Percentiles rank a stretch among this genome's conserved stretches.
Conservation (phyloP, 2,113 vertebrate species). For the Chaetodon auriga region DNA sequence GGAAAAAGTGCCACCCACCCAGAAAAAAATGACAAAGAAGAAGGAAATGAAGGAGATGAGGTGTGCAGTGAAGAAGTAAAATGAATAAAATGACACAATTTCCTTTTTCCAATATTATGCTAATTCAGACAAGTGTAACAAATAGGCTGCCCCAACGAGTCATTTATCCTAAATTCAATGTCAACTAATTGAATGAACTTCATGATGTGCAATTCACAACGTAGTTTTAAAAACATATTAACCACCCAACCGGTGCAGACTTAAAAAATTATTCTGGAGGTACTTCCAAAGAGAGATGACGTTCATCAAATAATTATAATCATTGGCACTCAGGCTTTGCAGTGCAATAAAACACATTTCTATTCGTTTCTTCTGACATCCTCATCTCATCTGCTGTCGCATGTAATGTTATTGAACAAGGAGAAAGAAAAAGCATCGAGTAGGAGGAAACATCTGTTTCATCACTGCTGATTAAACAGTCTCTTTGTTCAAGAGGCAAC, state of each 20-base stretch:
- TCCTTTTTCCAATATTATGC: constrained; percentile 47
- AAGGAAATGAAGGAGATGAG: constrained; percentile 19
- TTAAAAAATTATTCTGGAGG: constrained; percentile 68
- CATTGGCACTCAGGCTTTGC: constrained; percentile 70
- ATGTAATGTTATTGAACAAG: constrained; percentile 74
- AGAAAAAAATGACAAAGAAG: constrained; percentile 37
- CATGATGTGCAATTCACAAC: constrained; percentile 64
- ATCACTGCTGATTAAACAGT: constrained; percentile 75
- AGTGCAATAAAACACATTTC: constrained; percentile 83
- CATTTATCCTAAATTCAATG: constrained; percentile 65
- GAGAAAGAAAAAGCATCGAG: constrained; percentile 52
- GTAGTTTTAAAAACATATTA: constrained; percentile 69
- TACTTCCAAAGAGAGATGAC: constrained; percentile 72
- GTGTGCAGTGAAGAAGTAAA: neutral
- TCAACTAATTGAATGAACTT: constrained; percentile 70
- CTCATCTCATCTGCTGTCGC: constrained; percentile 75
- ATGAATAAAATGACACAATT: constrained; percentile 47
- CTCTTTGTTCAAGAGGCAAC: constrained; percentile 75
- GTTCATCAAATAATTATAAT: constrained; percentile 79
- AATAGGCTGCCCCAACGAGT: constrained; percentile 29
- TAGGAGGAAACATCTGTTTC: constrained; percentile 73
- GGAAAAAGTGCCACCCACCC: constrained; percentile 37
- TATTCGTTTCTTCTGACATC: constrained; percentile 79
- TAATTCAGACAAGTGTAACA: constrained; percentile 57
- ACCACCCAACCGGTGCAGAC: constrained; percentile 67